Evolutionary conservation across 2,888 invertebrate species (phyloP).

Genomic region (Cataglyphis cursor): DNA sequence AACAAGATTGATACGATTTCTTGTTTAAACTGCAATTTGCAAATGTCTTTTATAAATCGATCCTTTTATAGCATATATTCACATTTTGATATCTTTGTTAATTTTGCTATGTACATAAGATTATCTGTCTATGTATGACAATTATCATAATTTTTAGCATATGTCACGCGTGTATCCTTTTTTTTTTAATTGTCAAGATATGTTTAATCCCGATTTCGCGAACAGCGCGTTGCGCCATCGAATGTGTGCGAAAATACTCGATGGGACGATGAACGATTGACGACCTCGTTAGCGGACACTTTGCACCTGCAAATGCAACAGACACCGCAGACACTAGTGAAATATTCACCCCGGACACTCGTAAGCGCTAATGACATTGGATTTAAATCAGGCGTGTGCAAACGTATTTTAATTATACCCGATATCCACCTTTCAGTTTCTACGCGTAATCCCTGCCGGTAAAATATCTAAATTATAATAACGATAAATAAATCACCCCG

Average conservation of each 20-base stretch:
- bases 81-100: neutral
- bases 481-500: neutral
- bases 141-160: neutral
- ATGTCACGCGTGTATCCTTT: neutral
- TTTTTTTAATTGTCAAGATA: constrained; percentile 74
- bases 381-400: constrained; percentile 27
- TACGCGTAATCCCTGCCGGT: neutral
- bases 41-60: neutral
- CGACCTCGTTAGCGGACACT: constrained; percentile 63
- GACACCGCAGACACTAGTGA: neutral
- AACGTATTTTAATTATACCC: constrained; percentile 31
- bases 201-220: constrained; percentile 78
- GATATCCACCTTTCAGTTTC: neutral
- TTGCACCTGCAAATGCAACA: constrained; percentile 59
- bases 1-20: neutral
- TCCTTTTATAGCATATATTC: neutral
- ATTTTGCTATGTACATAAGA: neutral
- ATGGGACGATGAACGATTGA: constrained; percentile 75
- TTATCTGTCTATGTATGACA: neutral
- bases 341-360: constrained; percentile 21
- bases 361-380: constrained; percentile 37
- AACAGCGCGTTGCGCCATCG: constrained; percentile 26
- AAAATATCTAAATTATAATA: constrained; percentile 22
- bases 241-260: constrained; percentile 66
- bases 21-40: neutral